Percentiles rank a stretch among this genome's conserved stretches.
These are phyloP conservation scores for Ophioderma brevispina DNA, from an alignment of 35 echinoderm and acorn worm genomes.

Conservation along the genomic window DNA sequence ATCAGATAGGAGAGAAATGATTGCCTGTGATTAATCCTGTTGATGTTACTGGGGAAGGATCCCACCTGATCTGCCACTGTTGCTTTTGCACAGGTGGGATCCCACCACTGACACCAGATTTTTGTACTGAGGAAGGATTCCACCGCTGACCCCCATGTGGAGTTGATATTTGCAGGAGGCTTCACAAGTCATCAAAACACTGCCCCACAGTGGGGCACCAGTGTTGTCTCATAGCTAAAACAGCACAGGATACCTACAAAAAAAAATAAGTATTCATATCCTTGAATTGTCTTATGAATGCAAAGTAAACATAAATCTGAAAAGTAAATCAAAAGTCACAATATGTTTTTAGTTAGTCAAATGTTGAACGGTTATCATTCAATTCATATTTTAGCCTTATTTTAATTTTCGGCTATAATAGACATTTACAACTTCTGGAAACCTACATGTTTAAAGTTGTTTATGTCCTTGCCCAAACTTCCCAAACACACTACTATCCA, in stretches of 20 bases:
- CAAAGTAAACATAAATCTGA: too few relatives aligned
- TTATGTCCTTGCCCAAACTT: too few relatives aligned
- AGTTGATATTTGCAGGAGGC: background rate
- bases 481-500: too few relatives aligned
- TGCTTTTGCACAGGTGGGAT: background rate
- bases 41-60: background rate
- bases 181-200: slow-evolving; percentile 60
- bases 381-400: too few relatives aligned
- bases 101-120: background rate
- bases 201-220: slow-evolving; percentile 76
- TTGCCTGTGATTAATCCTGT: background rate
- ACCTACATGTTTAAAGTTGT: too few relatives aligned
- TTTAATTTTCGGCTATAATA: too few relatives aligned
- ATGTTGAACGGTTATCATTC: too few relatives aligned
- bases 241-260: slow-evolving; percentile 61
- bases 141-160: background rate
- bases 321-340: too few relatives aligned
- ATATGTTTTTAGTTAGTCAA: too few relatives aligned
- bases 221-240: slow-evolving; percentile 71
- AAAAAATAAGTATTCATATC: too few relatives aligned
- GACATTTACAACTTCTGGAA: too few relatives aligned
- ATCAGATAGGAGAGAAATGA: background rate
- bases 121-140: background rate
- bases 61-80: background rate
- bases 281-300: too few relatives aligned